A percentile compares a stretch with the other conserved stretches of the same genome.
These are phyloP conservation scores for Hydropotes inermis DNA, from an alignment of 2,113 vertebrate genomes.

Conservation along the genomic window DNA sequence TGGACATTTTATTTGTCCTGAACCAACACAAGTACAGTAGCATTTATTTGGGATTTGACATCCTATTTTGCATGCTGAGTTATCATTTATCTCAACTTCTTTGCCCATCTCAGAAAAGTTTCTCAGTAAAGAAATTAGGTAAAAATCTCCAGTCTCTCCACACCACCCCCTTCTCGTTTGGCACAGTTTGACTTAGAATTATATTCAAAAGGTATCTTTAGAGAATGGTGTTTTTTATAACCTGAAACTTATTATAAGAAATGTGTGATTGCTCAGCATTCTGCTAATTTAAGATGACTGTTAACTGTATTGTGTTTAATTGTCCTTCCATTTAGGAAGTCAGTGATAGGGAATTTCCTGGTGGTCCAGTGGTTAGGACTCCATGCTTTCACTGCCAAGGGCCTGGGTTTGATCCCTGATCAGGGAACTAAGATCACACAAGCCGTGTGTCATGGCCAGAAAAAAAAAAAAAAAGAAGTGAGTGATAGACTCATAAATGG, in stretches of 20 bases:
- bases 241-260: background rate
- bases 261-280: constrained; percentile 1
- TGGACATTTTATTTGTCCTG: background rate
- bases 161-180: background rate
- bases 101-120: constrained; percentile 7
- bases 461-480: background rate
- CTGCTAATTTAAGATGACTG: background rate
- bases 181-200: background rate
- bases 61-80: background rate
- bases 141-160: background rate
- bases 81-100: background rate
- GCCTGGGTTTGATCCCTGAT: background rate
- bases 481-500: background rate
- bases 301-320: background rate
- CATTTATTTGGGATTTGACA: background rate
- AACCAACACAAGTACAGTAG: background rate
- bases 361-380: background rate
- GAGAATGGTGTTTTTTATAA: constrained; percentile 23
- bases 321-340: background rate
- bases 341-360: background rate
- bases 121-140: background rate
- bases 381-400: background rate
- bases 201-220: constrained; percentile 10
- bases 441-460: background rate
- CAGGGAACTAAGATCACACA: background rate